Base-by-base conservation (phyloP, 1,140 invertebrate species). In the Drosophila triauraria region DNA sequence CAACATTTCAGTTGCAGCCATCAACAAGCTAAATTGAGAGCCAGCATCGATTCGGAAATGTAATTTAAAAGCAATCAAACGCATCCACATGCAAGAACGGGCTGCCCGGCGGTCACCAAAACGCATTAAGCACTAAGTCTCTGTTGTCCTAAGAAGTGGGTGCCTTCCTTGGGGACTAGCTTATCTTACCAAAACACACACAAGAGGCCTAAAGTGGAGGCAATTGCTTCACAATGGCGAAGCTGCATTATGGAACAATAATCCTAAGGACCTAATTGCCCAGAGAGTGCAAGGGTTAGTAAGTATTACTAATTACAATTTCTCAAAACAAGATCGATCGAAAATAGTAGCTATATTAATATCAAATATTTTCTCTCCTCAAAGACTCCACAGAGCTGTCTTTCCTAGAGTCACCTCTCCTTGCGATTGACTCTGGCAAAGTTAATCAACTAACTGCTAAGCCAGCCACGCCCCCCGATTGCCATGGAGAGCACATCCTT, bases 31-130 rank as follows among this genome's bases (percentile, higher is more conserved):
- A 56, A 75, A 75, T 75, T 56, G 60, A 53, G 13, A 47, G 44
- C 75, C 64, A 15, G n/a, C 30, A 40, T 40, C 27, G 53, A 54
- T 70, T 44, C 23, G 20, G 67, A 69, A 79, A 87, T 87, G 65
- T 80, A 86, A 87, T 86, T 80, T 74, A 80, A 80, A 87, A 82
- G 50, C 83, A 87, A 82, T 87, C 83, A 87, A 79, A 79, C 46
- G 83, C 83, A 86, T 76, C 60, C 75, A 72, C 59, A 87, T 87
- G 76, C 70, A 80, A 82, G 75, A 82, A 27, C 60, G 56, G 53
- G 43, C 53, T 61, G 51, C 60, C 70, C 71, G 51, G 44, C 50
- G 82, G 82, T 67, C 57, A 81, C 63, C 74, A 72, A 82, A 87
- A 86, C 63, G 67, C 69, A 86, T 86, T 82, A 75, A 69, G 53